Conservation (phyloP, 2,113 vertebrate genomes). For the Corythoichthys intestinalis region DNA sequence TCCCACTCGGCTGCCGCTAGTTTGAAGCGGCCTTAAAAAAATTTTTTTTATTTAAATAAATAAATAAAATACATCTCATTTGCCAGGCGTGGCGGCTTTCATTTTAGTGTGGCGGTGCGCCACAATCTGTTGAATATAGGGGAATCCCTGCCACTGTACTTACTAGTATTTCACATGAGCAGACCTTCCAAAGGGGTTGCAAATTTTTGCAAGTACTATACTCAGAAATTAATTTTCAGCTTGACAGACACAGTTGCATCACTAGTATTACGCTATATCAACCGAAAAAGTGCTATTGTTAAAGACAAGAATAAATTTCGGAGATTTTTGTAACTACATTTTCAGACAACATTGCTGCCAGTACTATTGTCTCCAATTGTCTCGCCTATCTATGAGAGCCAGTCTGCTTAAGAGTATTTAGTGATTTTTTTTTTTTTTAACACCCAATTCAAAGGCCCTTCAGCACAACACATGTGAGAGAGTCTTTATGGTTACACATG, state of each 20-base stretch:
- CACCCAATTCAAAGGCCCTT: slow-evolving; percentile 38
- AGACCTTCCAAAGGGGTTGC: too few relatives aligned
- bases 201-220: not conserved
- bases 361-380: slow-evolving; percentile 18
- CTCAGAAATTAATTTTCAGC: not conserved
- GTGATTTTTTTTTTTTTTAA: slow-evolving; percentile 43
- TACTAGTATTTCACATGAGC: too few relatives aligned
- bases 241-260: not conserved
- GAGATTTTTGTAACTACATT: slow-evolving; percentile 21
- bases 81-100: too few relatives aligned
- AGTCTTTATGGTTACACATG: slow-evolving; percentile 57
- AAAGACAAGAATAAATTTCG: too few relatives aligned
- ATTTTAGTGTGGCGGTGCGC: too few relatives aligned
- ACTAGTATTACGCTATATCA: not conserved
- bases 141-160: too few relatives aligned
- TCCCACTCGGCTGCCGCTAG: too few relatives aligned
- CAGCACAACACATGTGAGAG: slow-evolving; percentile 52
- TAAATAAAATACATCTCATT: too few relatives aligned
- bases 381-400: slow-evolving; percentile 22
- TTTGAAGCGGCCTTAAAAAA: too few relatives aligned
- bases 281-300: not conserved
- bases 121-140: too few relatives aligned
- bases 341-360: slow-evolving; percentile 22
- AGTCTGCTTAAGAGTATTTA: slow-evolving; percentile 37
- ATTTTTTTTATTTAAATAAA: too few relatives aligned